phyloP scores from a whole-genome alignment of 2,113 vertebrate species.

The Alces alces region DNA sequence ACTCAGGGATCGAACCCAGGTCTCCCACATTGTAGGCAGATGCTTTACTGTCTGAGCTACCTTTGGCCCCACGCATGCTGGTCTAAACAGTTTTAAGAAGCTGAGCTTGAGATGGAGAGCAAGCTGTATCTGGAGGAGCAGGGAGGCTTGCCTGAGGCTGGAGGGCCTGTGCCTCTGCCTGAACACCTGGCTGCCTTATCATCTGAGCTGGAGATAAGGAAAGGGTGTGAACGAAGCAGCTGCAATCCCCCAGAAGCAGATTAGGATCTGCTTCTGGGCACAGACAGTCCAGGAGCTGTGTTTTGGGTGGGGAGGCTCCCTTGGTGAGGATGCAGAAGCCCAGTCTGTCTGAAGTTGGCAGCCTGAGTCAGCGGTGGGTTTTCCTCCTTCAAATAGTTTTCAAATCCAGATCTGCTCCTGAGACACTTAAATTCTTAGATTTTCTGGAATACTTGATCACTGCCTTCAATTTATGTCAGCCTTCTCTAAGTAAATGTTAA shows the following conservation, averaged over 20 bases:
- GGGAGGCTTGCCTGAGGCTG: background rate
- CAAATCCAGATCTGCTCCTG: background rate
- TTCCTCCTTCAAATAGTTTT: background rate
- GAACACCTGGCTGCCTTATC: background rate
- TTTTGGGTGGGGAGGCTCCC: background rate
- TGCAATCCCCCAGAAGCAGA: background rate
- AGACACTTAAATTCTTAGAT: background rate
- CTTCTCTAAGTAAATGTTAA: background rate
- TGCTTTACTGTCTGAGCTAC: background rate
- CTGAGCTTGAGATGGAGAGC: background rate
- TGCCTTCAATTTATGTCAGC: background rate
- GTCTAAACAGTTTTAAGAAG: background rate
- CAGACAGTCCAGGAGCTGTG: background rate
- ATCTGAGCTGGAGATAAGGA: background rate
- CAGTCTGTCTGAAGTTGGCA: too few species aligned
- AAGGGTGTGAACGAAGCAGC: background rate
- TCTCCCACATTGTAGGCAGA: background rate
- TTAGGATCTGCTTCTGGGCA: background rate
- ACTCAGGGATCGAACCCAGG: background rate
- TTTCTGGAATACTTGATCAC: background rate
- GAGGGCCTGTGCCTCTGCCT: background rate
- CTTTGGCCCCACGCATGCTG: background rate
- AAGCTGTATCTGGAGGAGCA: background rate
- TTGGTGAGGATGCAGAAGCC: fast-evolving
- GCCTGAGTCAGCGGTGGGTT: background rate